phyloP scores from a whole-genome alignment of 2,113 vertebrate species.

The Festucalex cinctus region DNA sequence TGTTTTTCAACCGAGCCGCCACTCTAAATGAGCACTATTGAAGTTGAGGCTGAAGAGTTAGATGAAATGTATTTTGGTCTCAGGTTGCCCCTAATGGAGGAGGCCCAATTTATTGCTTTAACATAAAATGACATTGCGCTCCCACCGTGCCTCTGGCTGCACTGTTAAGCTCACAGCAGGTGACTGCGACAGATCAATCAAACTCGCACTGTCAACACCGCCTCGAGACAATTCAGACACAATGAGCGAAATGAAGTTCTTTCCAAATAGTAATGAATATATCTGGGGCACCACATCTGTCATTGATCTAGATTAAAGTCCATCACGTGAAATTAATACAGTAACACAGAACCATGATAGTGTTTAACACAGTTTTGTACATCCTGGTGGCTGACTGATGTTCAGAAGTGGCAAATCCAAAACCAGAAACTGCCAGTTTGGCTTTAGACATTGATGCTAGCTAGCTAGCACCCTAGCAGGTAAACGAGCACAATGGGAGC shows the following conservation, averaged over 20 bases:
- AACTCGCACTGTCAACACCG: background rate
- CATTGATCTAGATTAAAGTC: slow-evolving; percentile 9
- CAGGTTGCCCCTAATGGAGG: slow-evolving; percentile 67
- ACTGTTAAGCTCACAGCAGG: slow-evolving; percentile 58
- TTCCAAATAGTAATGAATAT: background rate
- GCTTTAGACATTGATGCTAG: too few relatives aligned
- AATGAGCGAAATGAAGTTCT: slow-evolving; percentile 20
- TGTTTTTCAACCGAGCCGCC: slow-evolving; percentile 53
- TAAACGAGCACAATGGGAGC: too few relatives aligned
- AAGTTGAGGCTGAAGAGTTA: slow-evolving; percentile 47
- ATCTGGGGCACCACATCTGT: background rate
- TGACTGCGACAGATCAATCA: slow-evolving; percentile 33
- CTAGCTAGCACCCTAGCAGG: too few relatives aligned
- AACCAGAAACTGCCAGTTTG: too few relatives aligned
- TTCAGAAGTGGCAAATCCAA: background rate
- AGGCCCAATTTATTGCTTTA: slow-evolving; percentile 65
- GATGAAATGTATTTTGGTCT: slow-evolving; percentile 62
- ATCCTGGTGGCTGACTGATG: background rate
- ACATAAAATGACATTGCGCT: slow-evolving; percentile 66
- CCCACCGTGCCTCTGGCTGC: slow-evolving; percentile 27
- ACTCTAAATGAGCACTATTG: slow-evolving; percentile 46
- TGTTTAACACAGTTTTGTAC: background rate
- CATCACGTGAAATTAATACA: slow-evolving; percentile 2
- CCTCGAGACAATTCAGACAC: background rate
- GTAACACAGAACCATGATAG: background rate